Conservation (phyloP, 1,140 invertebrate species). For the Leptinotarsa undecemlineata region DNA sequence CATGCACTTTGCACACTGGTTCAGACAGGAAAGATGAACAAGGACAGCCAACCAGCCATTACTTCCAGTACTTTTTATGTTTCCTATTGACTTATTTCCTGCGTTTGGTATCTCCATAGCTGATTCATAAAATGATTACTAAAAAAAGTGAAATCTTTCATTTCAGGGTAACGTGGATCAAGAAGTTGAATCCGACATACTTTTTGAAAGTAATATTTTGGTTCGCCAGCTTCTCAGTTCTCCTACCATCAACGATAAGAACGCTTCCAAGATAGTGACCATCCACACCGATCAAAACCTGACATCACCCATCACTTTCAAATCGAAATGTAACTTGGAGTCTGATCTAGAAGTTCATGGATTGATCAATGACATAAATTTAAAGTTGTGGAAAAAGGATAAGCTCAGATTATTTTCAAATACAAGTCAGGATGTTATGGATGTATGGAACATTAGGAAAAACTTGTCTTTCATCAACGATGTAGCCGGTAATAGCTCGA, state of each 20-base stretch:
- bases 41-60: no score
- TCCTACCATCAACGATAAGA: conserved; percentile 48
- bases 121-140: no score
- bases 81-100: no score
- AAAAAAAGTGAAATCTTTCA: background rate
- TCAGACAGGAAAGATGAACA: no score
- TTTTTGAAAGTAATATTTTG: conserved; percentile 50
- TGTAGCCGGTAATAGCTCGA: conserved; percentile 42
- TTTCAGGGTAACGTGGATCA: conserved; percentile 44
- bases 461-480: conserved; percentile 51
- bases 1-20: no score
- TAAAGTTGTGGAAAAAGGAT: conserved; percentile 47
- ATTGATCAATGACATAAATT: conserved; percentile 47
- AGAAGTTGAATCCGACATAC: conserved; percentile 42
- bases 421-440: conserved; percentile 46
- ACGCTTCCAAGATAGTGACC: conserved; percentile 47
- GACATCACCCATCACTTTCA: conserved; percentile 43
- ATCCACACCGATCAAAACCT: conserved; percentile 51
- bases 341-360: conserved; percentile 41
- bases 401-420: conserved; percentile 40
- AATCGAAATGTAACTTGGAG: conserved; percentile 36
- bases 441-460: conserved; percentile 50
- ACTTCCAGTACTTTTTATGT: no score
- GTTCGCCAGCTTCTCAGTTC: conserved; percentile 45
- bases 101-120: no score